phyloP scores from a whole-genome alignment of 2,797 vertebrate genomes.

The Florisuga fusca region DNA sequence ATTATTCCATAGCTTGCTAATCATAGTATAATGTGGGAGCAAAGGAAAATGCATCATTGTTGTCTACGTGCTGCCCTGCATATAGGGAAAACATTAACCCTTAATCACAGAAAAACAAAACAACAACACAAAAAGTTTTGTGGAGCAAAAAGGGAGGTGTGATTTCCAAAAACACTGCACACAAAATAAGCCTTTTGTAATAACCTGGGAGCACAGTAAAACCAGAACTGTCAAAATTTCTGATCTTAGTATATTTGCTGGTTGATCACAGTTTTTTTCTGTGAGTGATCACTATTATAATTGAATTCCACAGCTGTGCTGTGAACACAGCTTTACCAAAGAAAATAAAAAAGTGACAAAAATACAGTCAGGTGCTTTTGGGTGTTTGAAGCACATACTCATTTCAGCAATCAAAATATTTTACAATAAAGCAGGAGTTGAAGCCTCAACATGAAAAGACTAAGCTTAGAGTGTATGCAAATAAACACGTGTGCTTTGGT shows the following conservation, averaged over 20 bases:
- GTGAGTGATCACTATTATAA: not conserved
- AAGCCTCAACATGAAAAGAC: not conserved
- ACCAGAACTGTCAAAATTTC: not conserved
- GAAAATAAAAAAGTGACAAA: rapidly evolving
- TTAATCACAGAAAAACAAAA: not conserved
- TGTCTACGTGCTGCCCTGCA: not conserved
- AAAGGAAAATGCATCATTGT: not conserved
- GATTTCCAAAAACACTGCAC: not conserved
- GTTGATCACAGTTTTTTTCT: not conserved
- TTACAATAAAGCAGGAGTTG: not conserved
- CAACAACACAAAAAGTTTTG: not conserved
- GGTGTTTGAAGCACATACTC: rapidly evolving
- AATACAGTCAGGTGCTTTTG: not conserved
- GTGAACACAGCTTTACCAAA: not conserved
- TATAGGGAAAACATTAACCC: not conserved
- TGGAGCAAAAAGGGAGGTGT: not conserved
- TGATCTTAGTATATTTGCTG: not conserved
- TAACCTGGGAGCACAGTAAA: not conserved
- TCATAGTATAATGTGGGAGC: not conserved
- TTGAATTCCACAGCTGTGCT: not conserved
- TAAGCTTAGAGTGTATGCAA: not conserved
- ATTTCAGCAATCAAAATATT: not conserved
- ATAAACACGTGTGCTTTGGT: not conserved
- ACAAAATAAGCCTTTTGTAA: not conserved
- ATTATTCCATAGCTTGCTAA: not conserved